phyloP scores from a whole-genome alignment of 2,888 invertebrate genomes.

The Sesia apiformis region DNA sequence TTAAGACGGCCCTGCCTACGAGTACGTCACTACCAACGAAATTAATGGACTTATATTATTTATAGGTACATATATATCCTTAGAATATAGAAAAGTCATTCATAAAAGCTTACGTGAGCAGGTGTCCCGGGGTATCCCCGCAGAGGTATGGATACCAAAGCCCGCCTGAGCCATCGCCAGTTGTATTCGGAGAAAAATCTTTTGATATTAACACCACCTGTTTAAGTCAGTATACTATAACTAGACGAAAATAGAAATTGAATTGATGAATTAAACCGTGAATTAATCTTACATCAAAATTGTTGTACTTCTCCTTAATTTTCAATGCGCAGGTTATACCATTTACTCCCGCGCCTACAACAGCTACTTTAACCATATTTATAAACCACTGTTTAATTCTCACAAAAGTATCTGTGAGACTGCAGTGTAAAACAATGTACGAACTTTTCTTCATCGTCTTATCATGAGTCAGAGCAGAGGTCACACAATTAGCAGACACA shows the following conservation, averaged over 20 bases:
- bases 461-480: neutral
- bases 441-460: neutral
- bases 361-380: constrained; percentile 62
- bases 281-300: constrained; percentile 37
- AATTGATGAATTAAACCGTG: neutral
- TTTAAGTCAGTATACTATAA: neutral
- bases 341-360: constrained; percentile 85
- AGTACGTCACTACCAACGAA: neutral
- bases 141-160: constrained; percentile 82
- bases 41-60: neutral
- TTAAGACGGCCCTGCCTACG: no score
- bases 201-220: constrained; percentile 79
- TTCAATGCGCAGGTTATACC: constrained; percentile 81
- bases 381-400: neutral
- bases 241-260: neutral
- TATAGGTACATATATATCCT: neutral
- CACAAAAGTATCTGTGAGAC: neutral
- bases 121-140: constrained; percentile 66
- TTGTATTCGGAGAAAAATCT: constrained; percentile 81
- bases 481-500: neutral
- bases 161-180: constrained; percentile 86
- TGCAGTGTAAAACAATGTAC: neutral
- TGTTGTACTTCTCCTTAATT: constrained; percentile 74
- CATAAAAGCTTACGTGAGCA: constrained; percentile 60
- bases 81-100: neutral